A percentile compares a stretch with the other conserved stretches of the same genome.
phyloP scores from a whole-genome alignment of 2,797 vertebrate genomes.

The Liasis olivaceus region DNA sequence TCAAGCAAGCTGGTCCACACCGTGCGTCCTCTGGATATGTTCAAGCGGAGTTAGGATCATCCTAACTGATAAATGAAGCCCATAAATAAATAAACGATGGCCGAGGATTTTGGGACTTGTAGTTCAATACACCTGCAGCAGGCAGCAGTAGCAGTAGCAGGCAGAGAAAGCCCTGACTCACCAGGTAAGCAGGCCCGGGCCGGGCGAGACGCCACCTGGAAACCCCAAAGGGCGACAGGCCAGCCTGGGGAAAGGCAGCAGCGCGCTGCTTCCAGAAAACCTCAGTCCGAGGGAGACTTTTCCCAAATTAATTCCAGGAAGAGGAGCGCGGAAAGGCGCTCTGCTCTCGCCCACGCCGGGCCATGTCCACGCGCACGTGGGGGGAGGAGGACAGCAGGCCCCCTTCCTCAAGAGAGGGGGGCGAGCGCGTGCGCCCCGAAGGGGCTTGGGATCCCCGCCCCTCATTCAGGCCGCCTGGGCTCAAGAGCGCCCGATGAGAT shows the following conservation, averaged over 20 bases:
- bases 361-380: background rate
- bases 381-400: too few relatives aligned
- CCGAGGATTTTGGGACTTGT: background rate
- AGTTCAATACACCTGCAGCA: background rate
- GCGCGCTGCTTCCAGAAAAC: too few relatives aligned
- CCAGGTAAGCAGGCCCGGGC: background rate
- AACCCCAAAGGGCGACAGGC: background rate
- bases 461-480: too few relatives aligned
- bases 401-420: background rate
- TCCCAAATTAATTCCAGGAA: background rate
- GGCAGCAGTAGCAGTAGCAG: background rate
- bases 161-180: too few relatives aligned
- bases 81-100: background rate
- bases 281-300: background rate
- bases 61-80: background rate
- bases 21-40: accelerated
- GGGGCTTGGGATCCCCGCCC: too few relatives aligned
- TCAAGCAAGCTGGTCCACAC: background rate
- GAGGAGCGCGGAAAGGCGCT: background rate
- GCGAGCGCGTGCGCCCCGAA: background rate
- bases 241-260: background rate
- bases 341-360: too few relatives aligned
- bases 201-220: background rate
- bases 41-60: background rate
- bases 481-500: too few relatives aligned